Evolutionary conservation across 2,888 invertebrate genomes (phyloP).

Genomic region (Sialis fuliginosa): DNA sequence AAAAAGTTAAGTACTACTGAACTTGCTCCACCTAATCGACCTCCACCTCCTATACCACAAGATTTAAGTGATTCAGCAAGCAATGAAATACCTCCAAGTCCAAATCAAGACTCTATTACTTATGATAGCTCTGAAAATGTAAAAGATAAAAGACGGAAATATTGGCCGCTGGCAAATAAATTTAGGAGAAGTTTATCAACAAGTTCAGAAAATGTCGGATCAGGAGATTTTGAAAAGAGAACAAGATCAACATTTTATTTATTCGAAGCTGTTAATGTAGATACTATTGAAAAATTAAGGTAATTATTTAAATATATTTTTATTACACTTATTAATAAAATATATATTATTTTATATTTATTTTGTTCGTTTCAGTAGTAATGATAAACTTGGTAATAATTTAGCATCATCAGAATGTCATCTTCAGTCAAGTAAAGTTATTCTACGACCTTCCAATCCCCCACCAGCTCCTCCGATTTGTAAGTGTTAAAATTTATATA

Average conservation of each 20-base stretch:
- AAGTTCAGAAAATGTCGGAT: slow-evolving; percentile 31
- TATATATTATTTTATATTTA: not conserved
- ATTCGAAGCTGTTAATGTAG: slow-evolving; percentile 33
- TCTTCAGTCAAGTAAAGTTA: not conserved
- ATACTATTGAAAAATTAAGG: not conserved
- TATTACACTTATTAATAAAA: not conserved
- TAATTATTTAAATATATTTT: not conserved
- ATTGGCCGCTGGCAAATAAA: slow-evolving; percentile 41
- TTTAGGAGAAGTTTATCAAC: slow-evolving; percentile 41
- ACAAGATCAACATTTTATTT: slow-evolving; percentile 54
- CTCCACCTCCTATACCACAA: too few relatives aligned
- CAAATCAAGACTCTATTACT: too few relatives aligned
- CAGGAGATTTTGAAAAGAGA: slow-evolving; percentile 10
- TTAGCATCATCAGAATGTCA: not conserved
- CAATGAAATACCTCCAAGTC: too few relatives aligned
- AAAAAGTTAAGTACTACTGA: slow-evolving; percentile 17
- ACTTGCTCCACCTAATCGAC: not conserved
- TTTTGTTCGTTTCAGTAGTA: too few relatives aligned
- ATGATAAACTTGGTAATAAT: not conserved
- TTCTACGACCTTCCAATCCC: slow-evolving; percentile 19
- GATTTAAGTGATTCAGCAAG: too few relatives aligned
- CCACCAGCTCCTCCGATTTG: slow-evolving; percentile 20
- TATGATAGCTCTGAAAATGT: not conserved
- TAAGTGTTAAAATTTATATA: slow-evolving; percentile 21
- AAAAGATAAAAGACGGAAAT: slow-evolving; percentile 21